Conservation (phyloP, 2,797 vertebrate species). For the Lutra lutra region DNA sequence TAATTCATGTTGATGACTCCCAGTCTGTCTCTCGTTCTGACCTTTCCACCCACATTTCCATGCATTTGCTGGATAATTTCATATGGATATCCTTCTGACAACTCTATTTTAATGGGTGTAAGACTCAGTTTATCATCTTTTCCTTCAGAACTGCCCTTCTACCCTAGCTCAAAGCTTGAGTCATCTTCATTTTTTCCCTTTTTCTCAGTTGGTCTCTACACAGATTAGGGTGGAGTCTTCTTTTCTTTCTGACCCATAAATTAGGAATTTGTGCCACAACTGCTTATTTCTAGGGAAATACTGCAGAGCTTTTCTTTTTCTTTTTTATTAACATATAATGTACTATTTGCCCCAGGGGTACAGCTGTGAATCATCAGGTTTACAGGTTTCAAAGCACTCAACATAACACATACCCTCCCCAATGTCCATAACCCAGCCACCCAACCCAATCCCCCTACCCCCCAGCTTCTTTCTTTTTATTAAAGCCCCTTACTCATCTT, state of each 20-base stretch:
- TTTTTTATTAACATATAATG: too few species aligned
- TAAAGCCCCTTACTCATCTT: background rate
- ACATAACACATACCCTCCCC: too few species aligned
- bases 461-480: background rate
- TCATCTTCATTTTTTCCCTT: conserved; percentile 20
- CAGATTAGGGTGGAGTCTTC: background rate
- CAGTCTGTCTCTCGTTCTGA: background rate
- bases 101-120: background rate
- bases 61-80: background rate
- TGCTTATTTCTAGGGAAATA: background rate
- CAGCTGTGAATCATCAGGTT: too few species aligned
- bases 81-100: background rate
- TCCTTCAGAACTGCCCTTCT: background rate
- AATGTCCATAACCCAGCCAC: too few species aligned
- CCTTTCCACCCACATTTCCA: background rate
- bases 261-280: background rate
- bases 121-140: background rate
- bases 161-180: background rate
- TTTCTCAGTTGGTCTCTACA: background rate
- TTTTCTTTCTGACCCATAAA: background rate
- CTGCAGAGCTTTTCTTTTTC: background rate
- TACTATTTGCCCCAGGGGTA: too few species aligned
- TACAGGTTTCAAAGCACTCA: too few species aligned
- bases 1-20: background rate
- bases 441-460: too few species aligned